Base-by-base conservation (phyloP, 2,113 vertebrate genomes). In the Nestor notabilis region DNA sequence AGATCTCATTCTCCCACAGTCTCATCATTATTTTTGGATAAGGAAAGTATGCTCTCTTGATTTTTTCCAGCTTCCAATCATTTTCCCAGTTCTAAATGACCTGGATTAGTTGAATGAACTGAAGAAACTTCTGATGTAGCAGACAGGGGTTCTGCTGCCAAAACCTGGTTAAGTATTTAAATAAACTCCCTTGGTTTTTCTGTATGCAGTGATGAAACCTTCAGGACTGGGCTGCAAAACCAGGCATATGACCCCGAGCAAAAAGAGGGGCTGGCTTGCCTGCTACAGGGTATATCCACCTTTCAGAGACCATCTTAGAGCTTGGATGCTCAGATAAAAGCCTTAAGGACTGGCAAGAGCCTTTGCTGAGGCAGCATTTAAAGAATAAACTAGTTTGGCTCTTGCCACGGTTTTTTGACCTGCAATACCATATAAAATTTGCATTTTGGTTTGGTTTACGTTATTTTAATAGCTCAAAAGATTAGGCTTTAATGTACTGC, bases 261-360 rank as follows among this genome's bases (percentile, higher is more conserved):
- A 89, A 37, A 13, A 49, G 5, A 33, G 5, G 29, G 9, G 20
- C n/a, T 80, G 1, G 2, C 37, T 24, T 31, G 5, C 16, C 28
- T 68, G 39, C 25, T 81, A 15, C 0, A 0, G 24, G 24, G 7
- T 5, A 3, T 18, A 50, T 14, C 15, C 21, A 13, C 5, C 27
- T 60, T 84, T 71, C 2, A 2, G 44, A 81, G 37, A 2, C n/a
- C 53, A 70, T 50, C 61, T 35, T 23, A 61, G 37, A 87, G 44
- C 33, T 37, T 15, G 27, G 39, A 15, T 0, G 0, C 15, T 56
- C 50, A 53, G 14, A 16, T 20, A 64, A 76, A 56, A 77, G 41
- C 52, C 39, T 71, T 35, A 60, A 74, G 7, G 35, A 77, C 23
- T 14, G 14, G 7, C 11, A 10, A 80, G 13, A 53, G 20, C 23